Evolutionary conservation across 2,797 vertebrate genomes (phyloP).

Genomic region (Manis javanica): DNA sequence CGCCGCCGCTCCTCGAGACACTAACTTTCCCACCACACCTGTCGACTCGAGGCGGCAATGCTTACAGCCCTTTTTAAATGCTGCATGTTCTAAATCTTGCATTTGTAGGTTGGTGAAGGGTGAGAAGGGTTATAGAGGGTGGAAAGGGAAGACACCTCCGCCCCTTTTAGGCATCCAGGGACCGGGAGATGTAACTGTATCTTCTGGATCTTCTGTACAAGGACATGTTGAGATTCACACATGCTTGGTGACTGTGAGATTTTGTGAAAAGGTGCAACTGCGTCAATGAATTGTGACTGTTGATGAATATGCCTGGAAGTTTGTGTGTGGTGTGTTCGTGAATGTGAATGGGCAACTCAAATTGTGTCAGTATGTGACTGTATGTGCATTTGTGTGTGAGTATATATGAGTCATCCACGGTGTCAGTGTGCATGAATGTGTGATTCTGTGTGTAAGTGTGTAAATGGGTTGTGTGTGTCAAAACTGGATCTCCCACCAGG

Average conservation of each 20-base stretch:
- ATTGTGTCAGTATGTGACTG: neutral
- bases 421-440: neutral
- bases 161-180: neutral
- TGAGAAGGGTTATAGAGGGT: neutral
- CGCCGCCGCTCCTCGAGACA: too few species aligned
- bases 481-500: neutral
- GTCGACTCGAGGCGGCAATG: too few species aligned
- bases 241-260: neutral
- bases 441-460: neutral
- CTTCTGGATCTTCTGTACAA: neutral
- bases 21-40: neutral
- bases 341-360: neutral
- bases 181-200: neutral
- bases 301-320: neutral
- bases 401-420: too few species aligned
- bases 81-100: neutral
- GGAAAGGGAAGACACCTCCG: neutral
- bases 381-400: neutral
- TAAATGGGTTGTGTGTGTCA: neutral
- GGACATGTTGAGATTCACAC: neutral
- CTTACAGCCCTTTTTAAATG: neutral
- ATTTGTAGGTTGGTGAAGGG: neutral
- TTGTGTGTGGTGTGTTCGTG: neutral
- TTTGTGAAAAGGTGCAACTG: neutral
- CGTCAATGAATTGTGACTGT: neutral